phyloP scores from a whole-genome alignment of 2,113 vertebrate genomes.

The Cephalopterus ornatus region DNA sequence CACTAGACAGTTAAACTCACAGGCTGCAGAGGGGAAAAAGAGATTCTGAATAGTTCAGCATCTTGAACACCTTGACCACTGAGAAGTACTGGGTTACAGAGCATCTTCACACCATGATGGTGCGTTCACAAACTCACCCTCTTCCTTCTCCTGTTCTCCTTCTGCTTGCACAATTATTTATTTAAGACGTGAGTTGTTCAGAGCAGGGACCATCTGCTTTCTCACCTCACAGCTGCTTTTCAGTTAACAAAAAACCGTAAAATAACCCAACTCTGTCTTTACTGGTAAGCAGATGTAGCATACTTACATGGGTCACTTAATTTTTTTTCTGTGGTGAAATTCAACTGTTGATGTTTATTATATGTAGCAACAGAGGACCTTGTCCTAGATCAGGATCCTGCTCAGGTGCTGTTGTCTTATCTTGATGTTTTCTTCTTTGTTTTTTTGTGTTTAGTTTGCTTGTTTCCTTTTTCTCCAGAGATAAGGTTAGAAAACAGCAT shows the following conservation, averaged over 20 bases:
- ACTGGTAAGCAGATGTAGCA: not conserved
- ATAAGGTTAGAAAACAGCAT: not conserved
- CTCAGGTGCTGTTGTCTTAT: not conserved
- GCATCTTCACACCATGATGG: rapidly evolving
- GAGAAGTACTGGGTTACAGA: not conserved
- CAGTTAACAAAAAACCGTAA: not conserved
- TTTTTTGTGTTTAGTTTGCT: not conserved
- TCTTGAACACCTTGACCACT: not conserved
- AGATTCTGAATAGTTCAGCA: not conserved
- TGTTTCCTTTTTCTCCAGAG: not conserved
- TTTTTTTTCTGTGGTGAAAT: not conserved
- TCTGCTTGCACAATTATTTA: not conserved
- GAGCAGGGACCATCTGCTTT: not conserved
- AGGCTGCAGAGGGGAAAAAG: not conserved
- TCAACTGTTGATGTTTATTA: not conserved
- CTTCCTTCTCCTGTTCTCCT: not conserved
- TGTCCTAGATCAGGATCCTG: not conserved
- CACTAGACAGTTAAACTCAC: not conserved
- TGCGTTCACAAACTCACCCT: not conserved
- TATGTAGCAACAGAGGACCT: not conserved
- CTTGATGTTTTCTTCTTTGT: not conserved
- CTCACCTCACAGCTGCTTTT: not conserved
- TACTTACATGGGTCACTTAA: rapidly evolving
- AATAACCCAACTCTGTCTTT: not conserved
- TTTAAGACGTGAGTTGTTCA: not conserved